Percentiles rank a stretch among this genome's conserved stretches.
Conservation (phyloP, 2,797 vertebrate species). For the Danio choprae region DNA sequence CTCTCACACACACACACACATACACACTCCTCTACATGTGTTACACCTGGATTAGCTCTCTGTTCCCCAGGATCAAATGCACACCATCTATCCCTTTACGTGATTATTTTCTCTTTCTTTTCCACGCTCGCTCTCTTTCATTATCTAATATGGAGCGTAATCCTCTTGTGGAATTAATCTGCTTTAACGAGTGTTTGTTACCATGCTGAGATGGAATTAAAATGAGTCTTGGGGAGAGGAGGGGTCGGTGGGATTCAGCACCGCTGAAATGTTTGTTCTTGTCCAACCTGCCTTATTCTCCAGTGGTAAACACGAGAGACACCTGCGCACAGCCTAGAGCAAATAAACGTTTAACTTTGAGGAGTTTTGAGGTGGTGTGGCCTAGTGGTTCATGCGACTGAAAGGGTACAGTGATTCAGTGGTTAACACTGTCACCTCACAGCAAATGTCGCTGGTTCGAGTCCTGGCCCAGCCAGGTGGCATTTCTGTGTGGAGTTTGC, state of each 20-base stretch:
- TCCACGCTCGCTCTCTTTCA: conserved; percentile 61
- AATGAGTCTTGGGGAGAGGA: conserved; percentile 49
- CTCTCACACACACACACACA: conserved; percentile 24
- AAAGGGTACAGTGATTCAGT: neutral
- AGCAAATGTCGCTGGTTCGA: too few species aligned
- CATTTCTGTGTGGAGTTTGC: too few species aligned
- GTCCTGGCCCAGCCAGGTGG: too few species aligned
- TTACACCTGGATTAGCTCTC: conserved; percentile 76
- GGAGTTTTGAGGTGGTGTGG: neutral
- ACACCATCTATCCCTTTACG: conserved; percentile 59
- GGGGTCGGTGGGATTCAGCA: neutral
- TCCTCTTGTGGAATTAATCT: conserved; percentile 82
- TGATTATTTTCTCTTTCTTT: conserved; percentile 54
- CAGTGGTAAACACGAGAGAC: conserved; percentile 18
- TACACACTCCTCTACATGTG: conserved; percentile 57
- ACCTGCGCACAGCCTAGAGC: conserved; percentile 16
- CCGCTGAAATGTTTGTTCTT: conserved; percentile 44
- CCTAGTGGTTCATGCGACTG: neutral
- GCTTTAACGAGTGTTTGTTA: conserved; percentile 77
- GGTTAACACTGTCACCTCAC: too few species aligned
- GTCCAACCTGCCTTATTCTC: conserved; percentile 35
- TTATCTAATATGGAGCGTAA: conserved; percentile 77
- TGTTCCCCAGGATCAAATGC: conserved; percentile 74
- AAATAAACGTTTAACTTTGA: neutral
- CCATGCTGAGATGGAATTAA: conserved; percentile 75